Evolutionary conservation across 1,140 invertebrate genomes (phyloP), one percentile per base, ranked within the genome.

Genomic region (Gonatopus flavifemur): DNA sequence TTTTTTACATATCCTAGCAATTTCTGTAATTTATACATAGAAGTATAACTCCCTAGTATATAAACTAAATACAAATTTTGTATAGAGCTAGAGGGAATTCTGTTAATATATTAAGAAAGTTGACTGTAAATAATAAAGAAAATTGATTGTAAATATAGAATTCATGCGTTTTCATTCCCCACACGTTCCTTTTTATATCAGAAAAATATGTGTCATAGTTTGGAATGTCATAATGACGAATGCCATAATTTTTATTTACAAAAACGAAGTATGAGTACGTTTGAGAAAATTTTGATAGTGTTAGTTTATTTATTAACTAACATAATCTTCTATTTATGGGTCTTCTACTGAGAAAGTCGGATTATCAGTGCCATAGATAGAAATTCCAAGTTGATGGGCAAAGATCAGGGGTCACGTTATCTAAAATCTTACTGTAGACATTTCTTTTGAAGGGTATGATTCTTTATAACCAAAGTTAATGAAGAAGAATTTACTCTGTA

Each of bases 21-120:
- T 33, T 55, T 35, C 43, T 64, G 55, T 63, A 64, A 25, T 63
- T 53, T 48, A 28, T 52, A 25, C 41, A 60, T 55, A 49, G 24
- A 25, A 51, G 38, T 63, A 57, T 45, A 25, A 54, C 33, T 52
- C 41, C 46, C 25, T 56, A 52, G 49, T 53, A 53, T 46, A 55
- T 40, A 41, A 53, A n/a, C n/a, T n/a, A 53, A 28, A 9, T 43
- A 40, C 44, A 65, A n/a, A 36, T 57, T 66, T 66, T 62, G 48
- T 65, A 62, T 59, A 64, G 52, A 58, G 57, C 24, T 47, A 52
- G 46, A 47, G 50, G 40, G 56, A 21, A 49, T 41, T 38, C 22
- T 33, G 6, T 40, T 28, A 15, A 53, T 30, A 50, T 43, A 42
- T 38, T 33, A 57, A 8, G 8, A 37, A 32, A 28, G 21, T 48